Evolutionary conservation across 2,797 vertebrate species (phyloP).

Genomic region (Melopsittacus undulatus): DNA sequence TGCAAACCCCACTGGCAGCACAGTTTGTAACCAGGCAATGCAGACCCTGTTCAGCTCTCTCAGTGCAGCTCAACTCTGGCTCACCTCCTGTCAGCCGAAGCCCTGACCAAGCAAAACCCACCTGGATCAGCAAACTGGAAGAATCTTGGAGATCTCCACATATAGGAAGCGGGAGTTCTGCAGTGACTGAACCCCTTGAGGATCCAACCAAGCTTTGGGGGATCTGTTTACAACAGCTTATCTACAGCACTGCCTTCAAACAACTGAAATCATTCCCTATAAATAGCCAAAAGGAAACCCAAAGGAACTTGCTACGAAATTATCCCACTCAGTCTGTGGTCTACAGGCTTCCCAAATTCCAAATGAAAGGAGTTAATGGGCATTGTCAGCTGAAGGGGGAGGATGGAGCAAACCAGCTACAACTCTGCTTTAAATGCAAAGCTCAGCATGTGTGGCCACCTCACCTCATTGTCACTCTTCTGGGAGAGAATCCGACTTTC

Average conservation of each 20-base stretch:
- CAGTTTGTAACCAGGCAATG: background rate
- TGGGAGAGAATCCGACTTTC: slow-evolving; percentile 93
- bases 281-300: background rate
- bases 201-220: background rate
- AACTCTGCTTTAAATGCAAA: background rate
- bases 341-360: background rate
- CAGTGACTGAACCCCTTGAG: background rate
- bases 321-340: background rate
- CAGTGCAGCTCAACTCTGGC: background rate
- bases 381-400: background rate
- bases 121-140: background rate
- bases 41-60: background rate
- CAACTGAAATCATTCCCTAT: background rate
- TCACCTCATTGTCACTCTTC: slow-evolving; percentile 96
- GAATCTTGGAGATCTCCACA: accelerated
- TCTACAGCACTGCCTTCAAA: background rate
- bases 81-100: background rate
- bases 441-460: background rate
- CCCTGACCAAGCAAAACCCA: background rate
- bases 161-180: background rate
- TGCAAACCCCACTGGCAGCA: background rate
- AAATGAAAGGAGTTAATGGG: background rate
- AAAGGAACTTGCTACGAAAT: background rate
- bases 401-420: background rate
- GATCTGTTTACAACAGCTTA: background rate